A percentile compares a stretch with the other conserved stretches of the same genome.
These are phyloP conservation scores for Helarctos malayanus DNA, from an alignment of 2,797 vertebrate species.

Conservation along the genomic window DNA sequence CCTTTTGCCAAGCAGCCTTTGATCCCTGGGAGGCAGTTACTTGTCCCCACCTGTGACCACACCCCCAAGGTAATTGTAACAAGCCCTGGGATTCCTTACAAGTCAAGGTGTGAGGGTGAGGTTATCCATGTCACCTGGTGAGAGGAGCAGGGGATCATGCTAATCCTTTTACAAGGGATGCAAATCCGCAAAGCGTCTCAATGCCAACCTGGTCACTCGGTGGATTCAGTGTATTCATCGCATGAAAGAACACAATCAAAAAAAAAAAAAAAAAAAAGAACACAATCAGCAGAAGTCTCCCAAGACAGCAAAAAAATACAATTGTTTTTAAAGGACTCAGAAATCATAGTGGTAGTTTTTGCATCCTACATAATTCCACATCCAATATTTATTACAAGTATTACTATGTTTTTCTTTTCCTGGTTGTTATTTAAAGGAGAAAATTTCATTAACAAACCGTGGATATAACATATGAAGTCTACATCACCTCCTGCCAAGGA, in stretches of 20 bases:
- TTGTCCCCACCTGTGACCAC: background rate
- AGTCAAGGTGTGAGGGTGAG: conserved; percentile 13
- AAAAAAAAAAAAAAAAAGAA: background rate
- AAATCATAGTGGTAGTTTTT: conserved; percentile 84
- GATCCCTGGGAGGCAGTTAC: background rate
- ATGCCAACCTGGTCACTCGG: conserved; percentile 66
- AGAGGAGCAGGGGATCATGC: background rate
- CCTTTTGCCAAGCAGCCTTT: background rate
- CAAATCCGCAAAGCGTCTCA: conserved; percentile 73
- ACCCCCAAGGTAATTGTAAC: background rate
- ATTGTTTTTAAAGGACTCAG: conserved; percentile 45
- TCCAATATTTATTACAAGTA: conserved; percentile 82
- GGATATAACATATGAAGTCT: conserved; percentile 90
- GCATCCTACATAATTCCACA: conserved; percentile 84
- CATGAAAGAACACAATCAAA: conserved; percentile 56
- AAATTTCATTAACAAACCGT: conserved; percentile 88
- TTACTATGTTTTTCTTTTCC: conserved; percentile 72
- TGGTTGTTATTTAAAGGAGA: conserved; percentile 87
- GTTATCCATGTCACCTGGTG: conserved; percentile 52
- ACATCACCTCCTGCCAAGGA: conserved; percentile 86
- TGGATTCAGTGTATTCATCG: background rate
- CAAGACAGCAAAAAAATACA: conserved; percentile 79
- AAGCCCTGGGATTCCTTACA: conserved; percentile 48
- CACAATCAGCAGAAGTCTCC: conserved; percentile 79
- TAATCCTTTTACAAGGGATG: conserved; percentile 79